Conservation (phyloP, 2,888 invertebrate genomes). For the Sarcophaga caerulescens region DNA sequence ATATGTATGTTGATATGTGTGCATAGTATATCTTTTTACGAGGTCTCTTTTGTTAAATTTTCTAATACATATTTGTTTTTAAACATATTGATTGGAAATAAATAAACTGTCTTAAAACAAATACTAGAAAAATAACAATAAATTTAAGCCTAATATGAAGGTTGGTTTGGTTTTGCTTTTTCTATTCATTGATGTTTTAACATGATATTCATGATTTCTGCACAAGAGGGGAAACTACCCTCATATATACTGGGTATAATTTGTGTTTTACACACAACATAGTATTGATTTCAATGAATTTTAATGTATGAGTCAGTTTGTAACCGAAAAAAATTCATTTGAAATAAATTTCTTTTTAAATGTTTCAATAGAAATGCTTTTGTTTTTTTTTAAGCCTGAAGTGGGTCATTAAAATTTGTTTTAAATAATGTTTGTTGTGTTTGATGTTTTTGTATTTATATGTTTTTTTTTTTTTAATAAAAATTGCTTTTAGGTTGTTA, state of each 20-base stretch:
- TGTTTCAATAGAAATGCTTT: not conserved
- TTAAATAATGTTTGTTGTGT: not conserved
- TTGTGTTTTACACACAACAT: not conserved
- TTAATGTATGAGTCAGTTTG: not conserved
- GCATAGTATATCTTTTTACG: too few relatives aligned
- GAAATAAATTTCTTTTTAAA: not conserved
- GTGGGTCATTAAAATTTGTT: not conserved
- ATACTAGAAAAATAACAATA: constrained; percentile 1
- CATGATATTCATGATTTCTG: not conserved
- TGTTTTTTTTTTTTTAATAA: not conserved
- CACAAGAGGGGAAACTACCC: not conserved
- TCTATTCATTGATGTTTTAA: not conserved
- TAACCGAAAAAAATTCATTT: too few relatives aligned
- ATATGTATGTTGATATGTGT: too few relatives aligned
- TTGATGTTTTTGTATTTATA: not conserved
- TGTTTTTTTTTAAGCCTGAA: not conserved
- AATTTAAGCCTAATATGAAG: constrained; percentile 8
- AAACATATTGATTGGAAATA: constrained; percentile 30
- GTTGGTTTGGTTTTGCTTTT: not conserved
- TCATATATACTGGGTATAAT: not conserved
- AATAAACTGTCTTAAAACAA: not conserved
- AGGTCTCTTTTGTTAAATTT: constrained; percentile 37
- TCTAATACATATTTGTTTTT: constrained; percentile 37
- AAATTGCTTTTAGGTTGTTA: not conserved
- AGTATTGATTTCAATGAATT: too few relatives aligned